These are phyloP conservation scores for Drosophila sp. DNA, from an alignment of 1,140 invertebrate species.

Conservation along the genomic window DNA sequence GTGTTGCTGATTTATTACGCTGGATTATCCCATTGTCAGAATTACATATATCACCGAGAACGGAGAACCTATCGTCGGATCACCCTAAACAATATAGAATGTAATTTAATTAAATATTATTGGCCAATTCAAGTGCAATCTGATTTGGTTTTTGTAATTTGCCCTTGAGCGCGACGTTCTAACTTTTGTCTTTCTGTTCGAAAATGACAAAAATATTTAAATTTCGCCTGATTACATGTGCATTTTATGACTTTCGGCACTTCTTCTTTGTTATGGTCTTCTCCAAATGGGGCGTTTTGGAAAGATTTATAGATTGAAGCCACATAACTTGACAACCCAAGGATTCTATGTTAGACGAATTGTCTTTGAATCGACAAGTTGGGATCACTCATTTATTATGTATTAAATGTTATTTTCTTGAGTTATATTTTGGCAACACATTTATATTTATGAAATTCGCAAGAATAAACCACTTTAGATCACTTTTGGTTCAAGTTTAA, in stretches of 20 bases:
- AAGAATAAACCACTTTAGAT: neutral
- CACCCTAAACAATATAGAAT: constrained; percentile 25
- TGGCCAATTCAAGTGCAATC: constrained; percentile 70
- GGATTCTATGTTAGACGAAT: constrained; percentile 11
- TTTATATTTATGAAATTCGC: neutral
- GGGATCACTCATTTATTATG: constrained; percentile 33
- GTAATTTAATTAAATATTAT: constrained; percentile 74
- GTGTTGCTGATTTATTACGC: constrained; percentile 65
- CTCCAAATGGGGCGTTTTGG: constrained; percentile 15
- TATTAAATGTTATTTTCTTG: neutral
- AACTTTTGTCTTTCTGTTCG: constrained; percentile 37
- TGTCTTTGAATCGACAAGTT: neutral
- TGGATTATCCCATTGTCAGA: constrained; percentile 76
- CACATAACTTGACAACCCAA: constrained; percentile 31
- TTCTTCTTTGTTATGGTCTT: constrained; percentile 45
- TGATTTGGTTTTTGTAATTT: constrained; percentile 21
- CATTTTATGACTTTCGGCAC: constrained; percentile 45
- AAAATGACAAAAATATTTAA: constrained; percentile 75
- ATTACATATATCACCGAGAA: constrained; percentile 52
- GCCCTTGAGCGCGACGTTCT: constrained; percentile 55
- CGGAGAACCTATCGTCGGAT: constrained; percentile 26
- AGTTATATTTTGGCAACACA: neutral
- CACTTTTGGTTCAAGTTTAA: neutral
- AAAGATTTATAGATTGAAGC: constrained; percentile 41
- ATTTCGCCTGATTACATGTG: constrained; percentile 55